A percentile compares a stretch with the other conserved stretches of the same genome.
Conservation (phyloP, 2,797 vertebrate species). For the Anguilla obscura region DNA sequence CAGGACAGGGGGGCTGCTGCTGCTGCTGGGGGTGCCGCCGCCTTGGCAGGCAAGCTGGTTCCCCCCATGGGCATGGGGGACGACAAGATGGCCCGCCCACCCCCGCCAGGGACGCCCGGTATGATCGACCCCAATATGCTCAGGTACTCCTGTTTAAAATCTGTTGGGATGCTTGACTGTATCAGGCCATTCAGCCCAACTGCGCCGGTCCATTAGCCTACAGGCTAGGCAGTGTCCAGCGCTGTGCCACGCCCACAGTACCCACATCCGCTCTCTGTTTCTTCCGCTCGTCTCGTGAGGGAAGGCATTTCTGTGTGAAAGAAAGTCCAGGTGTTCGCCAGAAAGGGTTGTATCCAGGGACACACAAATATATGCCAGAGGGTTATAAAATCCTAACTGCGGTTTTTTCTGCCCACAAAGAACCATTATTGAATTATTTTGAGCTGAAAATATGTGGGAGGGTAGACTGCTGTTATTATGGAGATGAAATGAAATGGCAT, state of each 20-base stretch:
- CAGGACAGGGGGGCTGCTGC: constrained; percentile 77
- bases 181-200: not conserved
- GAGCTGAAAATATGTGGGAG: not conserved
- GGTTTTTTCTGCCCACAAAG: no score
- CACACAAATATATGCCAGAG: not conserved
- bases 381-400: no score
- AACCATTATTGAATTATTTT: no score
- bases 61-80: constrained; percentile 73
- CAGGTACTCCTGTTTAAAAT: constrained; percentile 56
- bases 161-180: not conserved
- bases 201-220: not conserved
- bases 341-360: not conserved
- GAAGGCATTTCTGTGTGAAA: no score
- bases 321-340: not conserved
- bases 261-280: no score
- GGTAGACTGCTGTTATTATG: no score
- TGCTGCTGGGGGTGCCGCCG: constrained; percentile 56
- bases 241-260: no score
- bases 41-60: constrained; percentile 71
- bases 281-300: no score
- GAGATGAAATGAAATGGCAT: no score
- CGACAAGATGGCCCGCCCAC: constrained; percentile 80
- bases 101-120: constrained; percentile 75
- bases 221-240: no score
- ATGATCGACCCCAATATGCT: constrained; percentile 77